Percentiles rank a stretch among this genome's conserved stretches.
These are phyloP conservation scores for Penaeus vannamei DNA, from an alignment of 1,140 invertebrate genomes.

Conservation along the genomic window DNA sequence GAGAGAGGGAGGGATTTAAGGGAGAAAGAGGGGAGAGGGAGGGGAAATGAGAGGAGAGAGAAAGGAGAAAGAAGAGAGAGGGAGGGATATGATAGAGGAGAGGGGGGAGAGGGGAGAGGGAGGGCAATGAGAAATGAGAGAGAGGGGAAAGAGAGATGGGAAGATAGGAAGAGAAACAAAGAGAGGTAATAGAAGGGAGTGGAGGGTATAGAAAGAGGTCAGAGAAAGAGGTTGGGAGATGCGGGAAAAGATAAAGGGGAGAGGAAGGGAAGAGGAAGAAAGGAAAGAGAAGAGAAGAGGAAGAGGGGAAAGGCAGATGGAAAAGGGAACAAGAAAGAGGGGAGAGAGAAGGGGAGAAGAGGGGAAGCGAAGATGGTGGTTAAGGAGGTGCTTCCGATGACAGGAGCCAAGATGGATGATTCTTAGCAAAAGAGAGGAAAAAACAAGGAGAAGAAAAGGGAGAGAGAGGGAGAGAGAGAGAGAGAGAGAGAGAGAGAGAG, in stretches of 20 bases:
- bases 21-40: neutral
- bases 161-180: neutral
- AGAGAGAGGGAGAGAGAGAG: no score
- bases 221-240: neutral
- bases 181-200: neutral
- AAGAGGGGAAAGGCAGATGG: neutral
- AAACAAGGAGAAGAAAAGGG: no score
- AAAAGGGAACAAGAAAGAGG: neutral
- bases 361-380: neutral
- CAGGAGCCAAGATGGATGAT: no score
- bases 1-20: neutral
- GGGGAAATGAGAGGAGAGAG: neutral
- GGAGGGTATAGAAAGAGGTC: neutral
- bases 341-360: constrained; percentile 2
- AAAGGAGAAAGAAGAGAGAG: neutral
- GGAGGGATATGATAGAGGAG: neutral
- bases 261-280: neutral
- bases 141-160: neutral
- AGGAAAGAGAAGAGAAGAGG: neutral
- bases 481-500: no score
- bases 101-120: neutral
- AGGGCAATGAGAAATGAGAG: neutral
- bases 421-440: no score
- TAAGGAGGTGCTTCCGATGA: no score
- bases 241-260: neutral